Conservation (phyloP, 37 sponge, comb jelly and placozoan species). For the Dysidea cf. avara region DNA sequence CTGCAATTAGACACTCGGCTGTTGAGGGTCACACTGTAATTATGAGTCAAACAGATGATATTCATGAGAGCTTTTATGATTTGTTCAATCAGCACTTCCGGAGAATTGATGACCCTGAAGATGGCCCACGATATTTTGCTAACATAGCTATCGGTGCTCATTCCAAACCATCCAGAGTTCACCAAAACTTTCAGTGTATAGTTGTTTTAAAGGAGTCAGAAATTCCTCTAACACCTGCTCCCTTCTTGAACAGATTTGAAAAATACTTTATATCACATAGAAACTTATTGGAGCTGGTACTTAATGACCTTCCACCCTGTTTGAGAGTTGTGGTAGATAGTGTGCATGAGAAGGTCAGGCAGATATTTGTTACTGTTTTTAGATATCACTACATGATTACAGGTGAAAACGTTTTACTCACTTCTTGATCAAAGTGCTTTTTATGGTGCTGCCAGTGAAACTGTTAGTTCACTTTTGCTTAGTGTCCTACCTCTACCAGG, state of each 20-base stretch:
- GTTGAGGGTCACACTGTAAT: slow-evolving; percentile 80
- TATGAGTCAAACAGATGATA: too few species aligned
- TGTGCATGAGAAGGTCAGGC: slow-evolving; percentile 9
- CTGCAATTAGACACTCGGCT: slow-evolving; percentile 73
- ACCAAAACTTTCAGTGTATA: slow-evolving; percentile 56
- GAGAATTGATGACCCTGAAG: too few species aligned
- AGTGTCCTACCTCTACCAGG: slow-evolving; percentile 32
- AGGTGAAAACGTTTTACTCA: slow-evolving; percentile 16
- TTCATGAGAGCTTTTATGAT: too few species aligned
- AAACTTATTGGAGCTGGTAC: slow-evolving; percentile 21
- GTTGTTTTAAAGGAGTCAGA: slow-evolving; percentile 51
- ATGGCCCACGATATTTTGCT: slow-evolving; percentile 26
- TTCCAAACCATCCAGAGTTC: slow-evolving; percentile 48
- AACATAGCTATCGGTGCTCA: slow-evolving; percentile 65
- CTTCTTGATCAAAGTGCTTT: slow-evolving; percentile 30
- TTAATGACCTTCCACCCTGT: slow-evolving; percentile 9
- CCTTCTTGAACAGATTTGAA: slow-evolving; percentile 69
- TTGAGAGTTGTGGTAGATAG: slow-evolving; percentile 5
- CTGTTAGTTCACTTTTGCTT: slow-evolving; percentile 28
- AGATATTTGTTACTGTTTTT: too few species aligned
- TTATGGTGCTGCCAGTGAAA: slow-evolving; percentile 15
- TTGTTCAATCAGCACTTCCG: too few species aligned
- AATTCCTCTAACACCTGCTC: slow-evolving; percentile 40
- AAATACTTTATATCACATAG: slow-evolving; percentile 52
- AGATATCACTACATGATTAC: too few species aligned